Evolutionary conservation across 2,797 vertebrate genomes (phyloP).

Genomic region (Anisognathus igniventris): DNA sequence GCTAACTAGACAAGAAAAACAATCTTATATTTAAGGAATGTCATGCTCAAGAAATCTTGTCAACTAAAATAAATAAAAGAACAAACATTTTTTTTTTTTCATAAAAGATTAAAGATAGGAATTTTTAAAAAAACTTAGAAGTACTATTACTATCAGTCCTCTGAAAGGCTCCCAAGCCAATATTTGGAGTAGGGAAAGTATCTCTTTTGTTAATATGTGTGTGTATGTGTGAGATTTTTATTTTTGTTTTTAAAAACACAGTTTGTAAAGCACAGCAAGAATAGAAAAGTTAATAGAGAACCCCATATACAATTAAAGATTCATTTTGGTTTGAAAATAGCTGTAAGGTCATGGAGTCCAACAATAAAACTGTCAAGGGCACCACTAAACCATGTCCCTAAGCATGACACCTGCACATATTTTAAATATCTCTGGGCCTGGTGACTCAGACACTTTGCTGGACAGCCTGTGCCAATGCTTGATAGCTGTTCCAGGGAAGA

Average conservation of each 20-base stretch:
- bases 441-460: not conserved
- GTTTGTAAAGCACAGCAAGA: not conserved
- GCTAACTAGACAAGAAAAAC: not conserved
- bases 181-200: fast-evolving
- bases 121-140: not conserved
- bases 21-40: not conserved
- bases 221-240: fast-evolving
- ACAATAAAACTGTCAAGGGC: not conserved
- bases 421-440: not conserved
- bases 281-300: not conserved
- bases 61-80: not conserved
- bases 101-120: not conserved
- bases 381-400: not conserved
- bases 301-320: not conserved
- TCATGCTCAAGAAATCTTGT: not conserved
- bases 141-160: fast-evolving
- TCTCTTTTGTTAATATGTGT: fast-evolving
- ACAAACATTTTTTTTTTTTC: not conserved
- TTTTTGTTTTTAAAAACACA: not conserved
- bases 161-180: not conserved
- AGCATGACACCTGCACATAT: not conserved
- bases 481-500: not conserved
- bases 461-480: not conserved
- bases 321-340: not conserved
- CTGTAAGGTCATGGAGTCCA: not conserved